Percentiles rank a stretch among this genome's conserved stretches.
phyloP scores from a whole-genome alignment of 2,113 vertebrate genomes.

The Thinocorus orbignyianus region DNA sequence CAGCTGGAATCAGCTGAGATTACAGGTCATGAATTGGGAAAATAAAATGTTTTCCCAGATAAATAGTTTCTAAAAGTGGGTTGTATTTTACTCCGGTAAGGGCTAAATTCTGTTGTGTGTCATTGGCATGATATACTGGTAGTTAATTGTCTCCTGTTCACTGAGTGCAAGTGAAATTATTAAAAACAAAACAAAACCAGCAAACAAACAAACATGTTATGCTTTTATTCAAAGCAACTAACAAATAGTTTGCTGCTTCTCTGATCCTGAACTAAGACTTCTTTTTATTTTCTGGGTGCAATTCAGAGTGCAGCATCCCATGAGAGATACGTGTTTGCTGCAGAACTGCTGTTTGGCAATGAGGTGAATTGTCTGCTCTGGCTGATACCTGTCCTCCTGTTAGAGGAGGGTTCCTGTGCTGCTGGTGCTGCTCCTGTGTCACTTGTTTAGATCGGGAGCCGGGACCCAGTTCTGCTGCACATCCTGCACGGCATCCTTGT shows the following conservation, averaged over 20 bases:
- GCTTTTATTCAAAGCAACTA: background rate
- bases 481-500: background rate
- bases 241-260: background rate
- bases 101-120: background rate
- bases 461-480: background rate
- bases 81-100: background rate
- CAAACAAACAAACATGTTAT: background rate
- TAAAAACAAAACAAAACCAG: background rate
- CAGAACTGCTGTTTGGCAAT: background rate
- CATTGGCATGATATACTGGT: background rate
- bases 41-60: background rate
- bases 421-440: background rate
- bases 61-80: background rate
- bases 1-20: conserved; percentile 37
- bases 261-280: background rate
- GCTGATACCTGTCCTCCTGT: background rate
- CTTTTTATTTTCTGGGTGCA: background rate
- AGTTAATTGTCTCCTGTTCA: background rate
- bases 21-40: background rate
- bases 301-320: background rate
- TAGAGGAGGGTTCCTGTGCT: background rate
- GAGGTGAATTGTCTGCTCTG: background rate
- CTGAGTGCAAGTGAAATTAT: background rate
- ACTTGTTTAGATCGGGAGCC: background rate
- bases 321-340: background rate